These are phyloP conservation scores for Neelides sp. DNA, from an alignment of 1,140 invertebrate species.

Conservation along the genomic window DNA sequence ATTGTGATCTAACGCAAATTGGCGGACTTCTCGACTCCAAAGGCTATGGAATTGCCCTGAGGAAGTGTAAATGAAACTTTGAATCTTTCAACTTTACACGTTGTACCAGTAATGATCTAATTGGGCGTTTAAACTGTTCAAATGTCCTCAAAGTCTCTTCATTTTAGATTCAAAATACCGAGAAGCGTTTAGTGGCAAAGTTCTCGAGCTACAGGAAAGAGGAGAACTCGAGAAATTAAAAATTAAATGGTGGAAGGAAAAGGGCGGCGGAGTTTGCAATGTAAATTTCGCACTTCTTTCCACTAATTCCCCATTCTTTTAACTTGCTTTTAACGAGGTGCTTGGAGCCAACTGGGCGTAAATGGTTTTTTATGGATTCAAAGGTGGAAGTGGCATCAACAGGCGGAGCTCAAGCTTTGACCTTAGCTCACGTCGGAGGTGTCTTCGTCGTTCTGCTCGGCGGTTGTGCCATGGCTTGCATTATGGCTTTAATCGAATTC, in stretches of 20 bases:
- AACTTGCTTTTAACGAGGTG: not conserved
- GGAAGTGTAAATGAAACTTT: slow-evolving; percentile 45
- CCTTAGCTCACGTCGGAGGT: slow-evolving; percentile 40
- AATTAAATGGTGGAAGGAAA: slow-evolving; percentile 42
- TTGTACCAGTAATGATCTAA: not conserved
- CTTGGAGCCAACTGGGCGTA: not conserved
- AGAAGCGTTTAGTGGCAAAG: slow-evolving; percentile 38
- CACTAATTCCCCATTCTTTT: not conserved
- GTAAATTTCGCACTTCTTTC: slow-evolving; percentile 15
- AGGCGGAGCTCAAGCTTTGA: slow-evolving; percentile 25
- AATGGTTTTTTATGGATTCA: slow-evolving; percentile 2
- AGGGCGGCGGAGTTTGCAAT: slow-evolving; percentile 33
- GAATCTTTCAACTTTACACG: not conserved
- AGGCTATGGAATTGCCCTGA: slow-evolving; percentile 65
- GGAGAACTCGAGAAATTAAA: slow-evolving; percentile 41
- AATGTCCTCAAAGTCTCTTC: slow-evolving; percentile 7
- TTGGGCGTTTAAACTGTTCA: not conserved
- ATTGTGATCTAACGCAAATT: slow-evolving; percentile 64
- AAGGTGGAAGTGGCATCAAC: slow-evolving; percentile 14
- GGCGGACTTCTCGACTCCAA: slow-evolving; percentile 64
- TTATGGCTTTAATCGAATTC: slow-evolving; percentile 38
- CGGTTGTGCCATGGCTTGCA: slow-evolving; percentile 35
- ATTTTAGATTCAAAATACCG: slow-evolving; percentile 40
- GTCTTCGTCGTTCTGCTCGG: slow-evolving; percentile 43
- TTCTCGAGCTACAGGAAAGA: slow-evolving; percentile 41